Conservation (phyloP, 2,113 vertebrate species). For the Opisthocomus hoazin region DNA sequence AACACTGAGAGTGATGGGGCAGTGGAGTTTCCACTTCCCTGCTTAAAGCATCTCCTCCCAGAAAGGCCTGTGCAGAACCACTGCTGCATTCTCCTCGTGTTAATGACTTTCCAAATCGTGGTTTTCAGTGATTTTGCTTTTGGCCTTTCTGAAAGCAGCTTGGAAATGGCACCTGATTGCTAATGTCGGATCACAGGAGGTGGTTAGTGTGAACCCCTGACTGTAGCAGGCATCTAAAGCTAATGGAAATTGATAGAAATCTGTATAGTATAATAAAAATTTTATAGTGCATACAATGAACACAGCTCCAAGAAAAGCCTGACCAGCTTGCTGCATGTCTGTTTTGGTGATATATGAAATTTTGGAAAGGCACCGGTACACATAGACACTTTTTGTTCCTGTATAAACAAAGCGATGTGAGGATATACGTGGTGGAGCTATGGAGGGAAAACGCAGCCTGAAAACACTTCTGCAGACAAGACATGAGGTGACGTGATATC, state of each 20-base stretch:
- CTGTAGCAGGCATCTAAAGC: background rate
- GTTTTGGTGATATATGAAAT: background rate
- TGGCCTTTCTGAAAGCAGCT: background rate
- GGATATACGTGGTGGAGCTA: background rate
- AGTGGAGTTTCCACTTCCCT: background rate
- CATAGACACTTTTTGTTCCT: constrained; percentile 7
- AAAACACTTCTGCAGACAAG: background rate
- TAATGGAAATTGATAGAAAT: background rate
- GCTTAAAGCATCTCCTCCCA: background rate
- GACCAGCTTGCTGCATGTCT: background rate
- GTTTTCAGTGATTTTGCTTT: background rate
- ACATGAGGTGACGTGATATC: background rate
- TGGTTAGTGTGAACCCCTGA: background rate
- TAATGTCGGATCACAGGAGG: background rate
- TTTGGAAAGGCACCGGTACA: background rate
- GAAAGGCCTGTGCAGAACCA: background rate
- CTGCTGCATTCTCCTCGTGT: background rate
- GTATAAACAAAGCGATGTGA: background rate
- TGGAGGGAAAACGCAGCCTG: background rate
- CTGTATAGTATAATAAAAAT: background rate
- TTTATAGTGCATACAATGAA: background rate
- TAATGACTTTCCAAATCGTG: background rate
- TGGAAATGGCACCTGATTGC: constrained; percentile 9
- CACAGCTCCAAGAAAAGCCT: background rate
- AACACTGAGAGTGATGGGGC: background rate